Conservation (phyloP, 2,113 vertebrate species). For the Lepus americanus region DNA sequence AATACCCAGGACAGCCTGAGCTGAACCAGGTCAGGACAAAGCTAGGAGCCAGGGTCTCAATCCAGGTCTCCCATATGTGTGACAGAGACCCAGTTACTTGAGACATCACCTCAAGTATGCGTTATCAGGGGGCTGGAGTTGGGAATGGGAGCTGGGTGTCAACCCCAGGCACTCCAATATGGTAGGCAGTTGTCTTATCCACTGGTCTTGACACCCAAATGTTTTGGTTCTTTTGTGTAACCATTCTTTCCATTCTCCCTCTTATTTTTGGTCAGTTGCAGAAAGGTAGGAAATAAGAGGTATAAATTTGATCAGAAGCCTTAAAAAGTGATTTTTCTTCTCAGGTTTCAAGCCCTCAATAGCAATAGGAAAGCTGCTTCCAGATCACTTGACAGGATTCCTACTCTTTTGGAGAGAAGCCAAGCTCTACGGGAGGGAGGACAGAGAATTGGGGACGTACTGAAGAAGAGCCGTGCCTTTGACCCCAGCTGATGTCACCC, state of each 20-base stretch:
- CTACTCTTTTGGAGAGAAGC: conserved; percentile 87
- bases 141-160: too few relatives aligned
- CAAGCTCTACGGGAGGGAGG: conserved; percentile 89
- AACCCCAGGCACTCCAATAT: too few relatives aligned
- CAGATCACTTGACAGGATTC: conserved; percentile 90
- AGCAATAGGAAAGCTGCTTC: conserved; percentile 89
- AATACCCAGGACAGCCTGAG: too few relatives aligned
- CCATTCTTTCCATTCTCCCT: neutral
- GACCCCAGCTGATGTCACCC: neutral
- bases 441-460: conserved; percentile 88
- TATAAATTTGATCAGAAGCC: neutral
- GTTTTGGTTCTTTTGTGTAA: neutral
- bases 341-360: conserved; percentile 80
- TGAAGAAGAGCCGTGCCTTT: conserved; percentile 77
- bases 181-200: too few relatives aligned
- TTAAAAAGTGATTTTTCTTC: neutral
- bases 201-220: too few relatives aligned
- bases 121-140: too few relatives aligned
- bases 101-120: too few relatives aligned
- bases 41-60: too few relatives aligned
- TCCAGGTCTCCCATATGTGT: too few relatives aligned
- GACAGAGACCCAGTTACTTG: too few relatives aligned
- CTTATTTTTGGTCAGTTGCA: conserved; percentile 29
- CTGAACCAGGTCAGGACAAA: too few relatives aligned
- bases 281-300: neutral